Conservation (phyloP, 2,797 vertebrate species). For the Moxostoma hubbsi region DNA sequence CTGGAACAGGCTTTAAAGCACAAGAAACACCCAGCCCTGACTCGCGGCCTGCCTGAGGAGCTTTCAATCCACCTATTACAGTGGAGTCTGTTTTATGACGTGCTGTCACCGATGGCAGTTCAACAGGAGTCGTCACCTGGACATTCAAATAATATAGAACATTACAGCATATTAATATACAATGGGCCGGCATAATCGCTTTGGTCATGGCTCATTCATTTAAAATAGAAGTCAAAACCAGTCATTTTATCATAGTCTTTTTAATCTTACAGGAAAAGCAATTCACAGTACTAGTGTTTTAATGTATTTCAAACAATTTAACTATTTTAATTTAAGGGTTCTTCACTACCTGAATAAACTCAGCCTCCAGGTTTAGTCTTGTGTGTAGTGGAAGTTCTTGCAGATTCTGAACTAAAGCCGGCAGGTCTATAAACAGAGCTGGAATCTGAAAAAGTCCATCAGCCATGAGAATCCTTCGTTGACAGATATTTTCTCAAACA, state of each 20-base stretch:
- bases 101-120: slow-evolving; percentile 78
- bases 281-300: not conserved
- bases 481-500: not conserved
- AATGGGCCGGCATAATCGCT: too few relatives aligned
- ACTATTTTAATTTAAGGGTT: too few relatives aligned
- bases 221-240: too few relatives aligned
- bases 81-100: slow-evolving; percentile 67
- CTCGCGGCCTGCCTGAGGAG: slow-evolving; percentile 45
- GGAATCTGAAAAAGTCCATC: slow-evolving; percentile 74
- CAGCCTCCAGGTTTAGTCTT: slow-evolving; percentile 85
- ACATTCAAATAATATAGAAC: not conserved
- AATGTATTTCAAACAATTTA: not conserved
- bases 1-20: slow-evolving; percentile 10
- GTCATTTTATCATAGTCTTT: too few relatives aligned
- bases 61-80: slow-evolving; percentile 63
- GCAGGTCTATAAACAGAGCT: slow-evolving; percentile 78
- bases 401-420: slow-evolving; percentile 81
- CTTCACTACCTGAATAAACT: slow-evolving; percentile 69
- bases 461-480: not conserved
- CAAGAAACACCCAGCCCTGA: slow-evolving; percentile 2
- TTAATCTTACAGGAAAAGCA: too few relatives aligned
- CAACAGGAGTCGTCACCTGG: slow-evolving; percentile 41
- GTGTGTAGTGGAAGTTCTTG: slow-evolving; percentile 86
- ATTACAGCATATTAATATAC: too few relatives aligned
- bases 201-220: too few relatives aligned